Percentiles rank a stretch among this genome's conserved stretches.
These are phyloP conservation scores for Psephotus haematonotus DNA, from an alignment of 2,113 vertebrate species.

Conservation along the genomic window DNA sequence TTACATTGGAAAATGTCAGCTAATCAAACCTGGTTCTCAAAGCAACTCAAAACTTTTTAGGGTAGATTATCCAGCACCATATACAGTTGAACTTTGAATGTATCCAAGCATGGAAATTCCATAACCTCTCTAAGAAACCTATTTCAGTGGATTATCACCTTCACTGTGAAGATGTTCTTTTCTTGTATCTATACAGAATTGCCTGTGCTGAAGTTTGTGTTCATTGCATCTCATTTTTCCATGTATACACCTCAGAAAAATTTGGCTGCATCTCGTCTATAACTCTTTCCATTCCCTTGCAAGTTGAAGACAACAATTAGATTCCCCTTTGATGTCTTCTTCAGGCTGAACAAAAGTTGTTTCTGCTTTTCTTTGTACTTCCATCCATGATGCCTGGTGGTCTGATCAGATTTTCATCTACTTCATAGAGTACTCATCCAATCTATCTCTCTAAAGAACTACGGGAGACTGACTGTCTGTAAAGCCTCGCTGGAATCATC, in stretches of 20 bases:
- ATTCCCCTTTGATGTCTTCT: not conserved
- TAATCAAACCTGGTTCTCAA: not conserved
- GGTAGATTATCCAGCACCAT: not conserved
- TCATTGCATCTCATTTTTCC: not conserved
- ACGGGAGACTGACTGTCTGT: not conserved
- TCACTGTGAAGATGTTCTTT: not conserved
- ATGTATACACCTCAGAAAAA: not conserved
- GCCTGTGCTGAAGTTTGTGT: not conserved
- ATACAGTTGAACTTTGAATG: not conserved
- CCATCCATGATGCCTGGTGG: not conserved
- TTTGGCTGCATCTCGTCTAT: not conserved
- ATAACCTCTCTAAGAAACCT: not conserved
- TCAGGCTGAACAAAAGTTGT: not conserved
- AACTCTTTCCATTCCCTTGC: not conserved
- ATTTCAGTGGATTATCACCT: not conserved
- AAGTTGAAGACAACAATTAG: not conserved
- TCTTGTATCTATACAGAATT: not conserved
- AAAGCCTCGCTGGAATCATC: not conserved
- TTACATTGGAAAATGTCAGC: not conserved
- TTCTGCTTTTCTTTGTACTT: not conserved
- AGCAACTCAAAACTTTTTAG: not conserved
- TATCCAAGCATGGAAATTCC: not conserved
- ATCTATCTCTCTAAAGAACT: not conserved
- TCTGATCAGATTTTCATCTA: not conserved
- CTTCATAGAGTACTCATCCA: not conserved